Conservation (phyloP, 2,888 invertebrate genomes). For the Agonopterix subpropinquella region DNA sequence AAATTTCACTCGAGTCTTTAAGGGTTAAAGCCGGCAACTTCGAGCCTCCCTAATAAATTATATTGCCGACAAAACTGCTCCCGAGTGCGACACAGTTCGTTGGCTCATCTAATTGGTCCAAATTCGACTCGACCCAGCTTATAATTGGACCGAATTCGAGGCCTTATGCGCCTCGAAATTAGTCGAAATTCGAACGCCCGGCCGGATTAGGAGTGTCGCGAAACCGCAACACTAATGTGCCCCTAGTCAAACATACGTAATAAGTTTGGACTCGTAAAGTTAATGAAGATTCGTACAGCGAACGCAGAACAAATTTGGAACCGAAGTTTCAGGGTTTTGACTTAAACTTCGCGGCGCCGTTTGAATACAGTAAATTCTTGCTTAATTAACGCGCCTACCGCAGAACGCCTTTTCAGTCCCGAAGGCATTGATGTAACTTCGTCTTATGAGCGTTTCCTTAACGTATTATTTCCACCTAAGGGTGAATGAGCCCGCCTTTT, state of each 20-base stretch:
- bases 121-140: slow-evolving; percentile 66
- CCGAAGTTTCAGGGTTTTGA: slow-evolving; percentile 50
- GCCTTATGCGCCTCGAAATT: slow-evolving; percentile 61
- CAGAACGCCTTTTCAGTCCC: slow-evolving; percentile 17
- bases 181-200: slow-evolving; percentile 59
- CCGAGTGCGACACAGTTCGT: slow-evolving; percentile 73
- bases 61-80: slow-evolving; percentile 74
- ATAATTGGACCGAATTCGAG: slow-evolving; percentile 64
- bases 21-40: slow-evolving; percentile 71
- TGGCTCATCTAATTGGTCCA: slow-evolving; percentile 74
- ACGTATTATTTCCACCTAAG: slow-evolving; percentile 36
- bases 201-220: slow-evolving; percentile 48
- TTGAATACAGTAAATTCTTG: slow-evolving; percentile 63
- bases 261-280: slow-evolving; percentile 56
- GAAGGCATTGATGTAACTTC: slow-evolving; percentile 26
- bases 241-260: slow-evolving; percentile 60
- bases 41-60: slow-evolving; percentile 73
- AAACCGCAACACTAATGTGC: slow-evolving; percentile 53
- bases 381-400: slow-evolving; percentile 58
- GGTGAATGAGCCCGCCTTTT: slow-evolving; percentile 12
- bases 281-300: slow-evolving; percentile 52
- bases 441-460: slow-evolving; percentile 31
- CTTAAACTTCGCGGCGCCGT: slow-evolving; percentile 50
- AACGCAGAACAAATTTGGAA: slow-evolving; percentile 59
- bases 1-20: slow-evolving; percentile 73